A percentile compares a stretch with the other conserved stretches of the same genome.
These are phyloP conservation scores for Drosophila ustulata DNA, from an alignment of 2,888 invertebrate species.

Conservation along the genomic window DNA sequence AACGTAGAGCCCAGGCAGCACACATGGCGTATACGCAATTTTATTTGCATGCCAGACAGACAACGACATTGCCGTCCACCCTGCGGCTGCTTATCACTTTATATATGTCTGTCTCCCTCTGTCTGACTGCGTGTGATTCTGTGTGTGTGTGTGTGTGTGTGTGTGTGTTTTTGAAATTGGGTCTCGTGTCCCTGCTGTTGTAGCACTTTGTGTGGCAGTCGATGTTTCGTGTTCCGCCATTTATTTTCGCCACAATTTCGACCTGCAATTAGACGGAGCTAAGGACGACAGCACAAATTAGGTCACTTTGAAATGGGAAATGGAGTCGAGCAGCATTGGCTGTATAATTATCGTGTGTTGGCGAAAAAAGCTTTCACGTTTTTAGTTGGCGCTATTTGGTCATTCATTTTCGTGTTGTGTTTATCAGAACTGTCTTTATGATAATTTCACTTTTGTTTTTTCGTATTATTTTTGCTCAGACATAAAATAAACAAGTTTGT, in stretches of 20 bases:
- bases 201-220: constrained; percentile 20
- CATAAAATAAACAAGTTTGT: constrained; percentile 60
- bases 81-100: constrained; percentile 73
- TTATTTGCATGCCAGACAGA: constrained; percentile 67
- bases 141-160: not conserved
- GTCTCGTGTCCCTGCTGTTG: constrained; percentile 10
- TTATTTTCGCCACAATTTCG: constrained; percentile 37
- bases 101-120: constrained; percentile 19
- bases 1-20: constrained; percentile 19
- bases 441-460: constrained; percentile 2
- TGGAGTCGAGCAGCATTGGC: not conserved
- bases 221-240: constrained; percentile 29
- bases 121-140: not conserved
- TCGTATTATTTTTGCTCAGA: constrained; percentile 29
- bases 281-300: not conserved
- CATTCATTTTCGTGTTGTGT: not conserved
- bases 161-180: constrained; percentile 19
- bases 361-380: not conserved
- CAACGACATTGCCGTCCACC: constrained; percentile 45
- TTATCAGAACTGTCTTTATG: not conserved
- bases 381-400: not conserved
- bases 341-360: not conserved
- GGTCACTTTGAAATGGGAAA: not conserved
- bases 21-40: constrained; percentile 74
- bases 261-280: constrained; percentile 1